Evolutionary conservation across 2,888 invertebrate genomes (phyloP).

Genomic region (Globia sparganii): DNA sequence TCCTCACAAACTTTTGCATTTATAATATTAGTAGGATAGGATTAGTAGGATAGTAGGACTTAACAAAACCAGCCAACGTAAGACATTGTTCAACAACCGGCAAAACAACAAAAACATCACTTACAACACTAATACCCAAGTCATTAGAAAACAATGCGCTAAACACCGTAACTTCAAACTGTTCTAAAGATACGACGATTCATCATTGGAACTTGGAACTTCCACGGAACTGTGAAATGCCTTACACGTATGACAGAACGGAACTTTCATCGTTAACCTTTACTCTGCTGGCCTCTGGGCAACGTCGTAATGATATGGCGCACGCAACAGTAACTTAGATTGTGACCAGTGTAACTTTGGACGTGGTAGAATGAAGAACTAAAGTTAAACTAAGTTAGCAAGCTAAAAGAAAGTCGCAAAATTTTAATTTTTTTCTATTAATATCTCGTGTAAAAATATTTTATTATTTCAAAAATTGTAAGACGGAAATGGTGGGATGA

Average conservation of each 20-base stretch:
- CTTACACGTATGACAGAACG: slow-evolving; percentile 60
- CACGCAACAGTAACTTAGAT: slow-evolving; percentile 61
- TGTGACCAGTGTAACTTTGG: slow-evolving; percentile 31
- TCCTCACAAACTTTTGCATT: too few species aligned
- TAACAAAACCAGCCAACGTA: neutral
- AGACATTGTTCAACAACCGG: neutral
- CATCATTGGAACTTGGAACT: slow-evolving; percentile 48
- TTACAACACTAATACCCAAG: slow-evolving; percentile 17
- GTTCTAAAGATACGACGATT: slow-evolving; percentile 37
- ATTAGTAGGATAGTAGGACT: too few species aligned
- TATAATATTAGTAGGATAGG: too few species aligned
- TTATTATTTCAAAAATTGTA: neutral
- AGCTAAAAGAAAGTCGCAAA: neutral
- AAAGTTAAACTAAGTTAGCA: neutral
- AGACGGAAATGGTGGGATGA: neutral
- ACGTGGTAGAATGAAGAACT: slow-evolving; percentile 19
- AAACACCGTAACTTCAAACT: slow-evolving; percentile 20
- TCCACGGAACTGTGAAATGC: slow-evolving; percentile 53
- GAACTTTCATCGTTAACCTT: slow-evolving; percentile 81
- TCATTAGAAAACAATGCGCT: slow-evolving; percentile 56
- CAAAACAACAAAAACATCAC: slow-evolving; percentile 13
- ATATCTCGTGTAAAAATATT: neutral
- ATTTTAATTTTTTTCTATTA: neutral
- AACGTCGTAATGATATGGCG: slow-evolving; percentile 63
- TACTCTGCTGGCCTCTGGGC: slow-evolving; percentile 70